Evolutionary conservation across 2,888 invertebrate genomes (phyloP).

Genomic region (Drosophila affinis): DNA sequence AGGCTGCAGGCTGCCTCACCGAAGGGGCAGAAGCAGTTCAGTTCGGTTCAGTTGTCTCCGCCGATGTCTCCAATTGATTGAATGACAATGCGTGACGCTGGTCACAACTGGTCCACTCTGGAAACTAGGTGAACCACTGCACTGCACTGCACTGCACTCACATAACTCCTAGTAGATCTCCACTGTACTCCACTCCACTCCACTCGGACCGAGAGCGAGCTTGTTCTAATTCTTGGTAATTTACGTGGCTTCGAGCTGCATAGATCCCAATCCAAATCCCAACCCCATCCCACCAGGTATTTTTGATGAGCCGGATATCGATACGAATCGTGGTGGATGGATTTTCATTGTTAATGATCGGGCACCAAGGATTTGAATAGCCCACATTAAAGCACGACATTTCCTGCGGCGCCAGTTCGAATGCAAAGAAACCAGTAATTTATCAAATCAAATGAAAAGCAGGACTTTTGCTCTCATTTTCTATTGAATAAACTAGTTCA

Average conservation of each 20-base stretch:
- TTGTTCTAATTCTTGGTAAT: slow-evolving; percentile 74
- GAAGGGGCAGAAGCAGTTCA: slow-evolving; percentile 8
- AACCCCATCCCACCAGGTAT: background rate
- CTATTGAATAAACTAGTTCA: slow-evolving; percentile 20
- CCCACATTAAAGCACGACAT: slow-evolving; percentile 18
- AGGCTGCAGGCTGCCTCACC: background rate
- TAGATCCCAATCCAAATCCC: slow-evolving; percentile 53
- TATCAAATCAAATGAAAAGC: slow-evolving; percentile 9
- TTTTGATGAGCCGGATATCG: slow-evolving; percentile 67
- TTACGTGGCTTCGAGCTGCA: slow-evolving; percentile 49
- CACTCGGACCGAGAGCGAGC: no score
- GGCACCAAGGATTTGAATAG: slow-evolving; percentile 25
- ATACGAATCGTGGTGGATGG: slow-evolving; percentile 16
- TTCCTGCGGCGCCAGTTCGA: slow-evolving; percentile 17
- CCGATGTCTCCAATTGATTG: slow-evolving; percentile 66
- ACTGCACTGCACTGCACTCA: slow-evolving; percentile 37
- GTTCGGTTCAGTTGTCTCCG: slow-evolving; percentile 53
- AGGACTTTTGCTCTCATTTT: slow-evolving; percentile 31
- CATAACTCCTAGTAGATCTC: slow-evolving; percentile 32
- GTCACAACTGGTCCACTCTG: slow-evolving; percentile 37
- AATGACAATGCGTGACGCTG: slow-evolving; percentile 68
- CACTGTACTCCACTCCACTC: slow-evolving; percentile 14
- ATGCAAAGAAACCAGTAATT: background rate
- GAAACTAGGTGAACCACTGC: slow-evolving; percentile 76
- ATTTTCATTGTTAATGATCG: slow-evolving; percentile 21